Evolutionary conservation across 2,888 invertebrate genomes (phyloP), one percentile per base, ranked within the genome.

Genomic region (Geotrupes spiniger): DNA sequence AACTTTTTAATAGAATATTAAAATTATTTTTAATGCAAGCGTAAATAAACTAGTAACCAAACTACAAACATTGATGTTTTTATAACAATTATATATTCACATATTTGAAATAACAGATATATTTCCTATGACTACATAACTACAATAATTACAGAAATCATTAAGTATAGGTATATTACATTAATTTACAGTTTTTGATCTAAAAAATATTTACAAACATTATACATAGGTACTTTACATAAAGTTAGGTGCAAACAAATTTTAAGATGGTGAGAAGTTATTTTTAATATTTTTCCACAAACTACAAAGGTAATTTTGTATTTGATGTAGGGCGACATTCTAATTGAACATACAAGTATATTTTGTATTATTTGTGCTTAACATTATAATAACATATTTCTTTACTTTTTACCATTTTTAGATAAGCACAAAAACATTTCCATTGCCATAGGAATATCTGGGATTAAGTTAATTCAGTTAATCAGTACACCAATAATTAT

Each of bases 191-290:
- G 6, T 21, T 21, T 21, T 21, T 21, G 21, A 6, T n/a, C n/a
- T n/a, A n/a, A n/a, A n/a, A n/a, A 17, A 14, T 29, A 42, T 42
- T 42, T 42, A 42, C 42, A 42, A 42, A 42, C 12, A 2, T 41
- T 25, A 26, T 41, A 28, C 4, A 41, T 14, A 11, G 16, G 16
- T 27, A 16, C 42, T 29, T 28, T 42, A 21, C 42, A 42, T 5
- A 25, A 31, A 42, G 17, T 29, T 29, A 17, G 12, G n/a, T 39
- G 25, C 17, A n/a, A n/a, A n/a, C n/a, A n/a, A n/a, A n/a, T n/a
- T n/a, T n/a, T n/a, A n/a, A n/a, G n/a, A n/a, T n/a, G n/a, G n/a
- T n/a, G n/a, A n/a, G n/a, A n/a, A n/a, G n/a, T n/a, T n/a, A n/a
- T n/a, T n/a, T n/a, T n/a, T n/a, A n/a, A n/a, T n/a, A n/a, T n/a